Conservation (phyloP, 2,888 invertebrate genomes). For the Cephus pulcher region DNA sequence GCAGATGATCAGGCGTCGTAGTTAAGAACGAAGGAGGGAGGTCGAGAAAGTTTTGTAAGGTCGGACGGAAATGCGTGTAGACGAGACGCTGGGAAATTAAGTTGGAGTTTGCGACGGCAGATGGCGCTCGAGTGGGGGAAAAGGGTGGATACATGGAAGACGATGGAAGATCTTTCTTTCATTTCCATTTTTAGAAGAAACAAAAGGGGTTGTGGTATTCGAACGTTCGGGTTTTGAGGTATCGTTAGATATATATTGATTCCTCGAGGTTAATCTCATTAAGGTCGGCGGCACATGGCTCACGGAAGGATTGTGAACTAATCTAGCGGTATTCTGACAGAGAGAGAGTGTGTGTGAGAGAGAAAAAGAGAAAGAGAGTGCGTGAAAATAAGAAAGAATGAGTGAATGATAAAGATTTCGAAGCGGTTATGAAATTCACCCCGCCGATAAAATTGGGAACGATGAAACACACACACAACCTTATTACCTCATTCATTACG, state of each 20-base stretch:
- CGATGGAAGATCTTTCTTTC: not conserved
- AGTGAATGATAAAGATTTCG: slow-evolving; percentile 13
- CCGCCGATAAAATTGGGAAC: slow-evolving; percentile 9
- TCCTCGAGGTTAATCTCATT: not conserved
- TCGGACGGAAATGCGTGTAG: not conserved
- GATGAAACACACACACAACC: slow-evolving; percentile 60
- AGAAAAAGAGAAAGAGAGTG: slow-evolving; percentile 8
- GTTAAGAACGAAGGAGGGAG: not conserved
- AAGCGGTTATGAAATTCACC: slow-evolving; percentile 17
- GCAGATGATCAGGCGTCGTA: not conserved
- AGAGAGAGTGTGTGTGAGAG: not conserved
- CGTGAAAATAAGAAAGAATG: slow-evolving; percentile 10
- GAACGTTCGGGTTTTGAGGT: not conserved
- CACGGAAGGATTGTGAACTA: not conserved
- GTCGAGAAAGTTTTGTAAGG: not conserved
- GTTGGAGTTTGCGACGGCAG: not conserved
- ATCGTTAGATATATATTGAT: not conserved
- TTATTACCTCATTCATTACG: slow-evolving; percentile 66
- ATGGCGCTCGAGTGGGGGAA: not conserved
- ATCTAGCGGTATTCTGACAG: not conserved
- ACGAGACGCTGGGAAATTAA: not conserved
- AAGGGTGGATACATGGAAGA: not conserved
- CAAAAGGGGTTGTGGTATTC: not conserved
- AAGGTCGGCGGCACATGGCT: not conserved
- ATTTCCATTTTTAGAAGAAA: not conserved